phyloP scores from a whole-genome alignment of 2,888 invertebrate genomes.

The Dione juno region DNA sequence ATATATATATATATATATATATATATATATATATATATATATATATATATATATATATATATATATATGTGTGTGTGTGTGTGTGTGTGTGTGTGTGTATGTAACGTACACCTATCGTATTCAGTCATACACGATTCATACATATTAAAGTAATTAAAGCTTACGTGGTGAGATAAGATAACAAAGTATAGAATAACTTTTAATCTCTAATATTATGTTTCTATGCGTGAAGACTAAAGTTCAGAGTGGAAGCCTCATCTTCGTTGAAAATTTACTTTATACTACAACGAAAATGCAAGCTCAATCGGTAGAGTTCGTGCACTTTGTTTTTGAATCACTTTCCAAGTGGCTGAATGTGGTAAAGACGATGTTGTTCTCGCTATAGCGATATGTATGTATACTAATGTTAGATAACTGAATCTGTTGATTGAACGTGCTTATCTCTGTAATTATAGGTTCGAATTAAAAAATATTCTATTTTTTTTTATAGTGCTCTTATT shows the following conservation, averaged over 20 bases:
- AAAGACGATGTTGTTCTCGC: constrained; percentile 29
- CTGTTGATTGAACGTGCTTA: too few species aligned
- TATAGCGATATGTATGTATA: background rate
- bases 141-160: too few species aligned
- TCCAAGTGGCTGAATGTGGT: constrained; percentile 35
- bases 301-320: constrained; percentile 43
- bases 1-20: too few species aligned
- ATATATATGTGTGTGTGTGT: too few species aligned
- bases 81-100: too few species aligned
- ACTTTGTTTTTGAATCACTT: constrained; percentile 43
- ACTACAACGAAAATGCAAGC: constrained; percentile 46
- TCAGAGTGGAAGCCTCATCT: constrained; percentile 8
- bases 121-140: too few species aligned
- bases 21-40: too few species aligned
- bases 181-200: background rate
- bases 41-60: too few species aligned
- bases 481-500: too few species aligned
- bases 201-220: background rate
- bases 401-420: background rate
- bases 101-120: too few species aligned
- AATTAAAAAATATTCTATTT: too few species aligned
- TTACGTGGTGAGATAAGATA: background rate
- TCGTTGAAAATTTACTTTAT: constrained; percentile 30
- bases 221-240: constrained; percentile 13
- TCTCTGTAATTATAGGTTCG: too few species aligned